Conservation (phyloP, 2,113 vertebrate genomes). For the Prolemur simus region DNA sequence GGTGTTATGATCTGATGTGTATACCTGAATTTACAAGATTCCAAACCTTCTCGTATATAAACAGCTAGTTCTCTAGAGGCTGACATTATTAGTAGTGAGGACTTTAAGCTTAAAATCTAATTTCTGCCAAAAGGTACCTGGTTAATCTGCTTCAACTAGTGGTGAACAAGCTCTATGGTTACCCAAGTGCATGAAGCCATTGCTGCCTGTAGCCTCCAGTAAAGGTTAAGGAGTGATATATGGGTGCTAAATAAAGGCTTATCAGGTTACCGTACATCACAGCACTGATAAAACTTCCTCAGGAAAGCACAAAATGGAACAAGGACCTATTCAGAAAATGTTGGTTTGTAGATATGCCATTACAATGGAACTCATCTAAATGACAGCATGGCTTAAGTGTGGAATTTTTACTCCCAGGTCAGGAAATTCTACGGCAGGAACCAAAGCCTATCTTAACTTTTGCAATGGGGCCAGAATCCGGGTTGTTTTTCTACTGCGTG, state of each 20-base stretch:
- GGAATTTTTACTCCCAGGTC: constrained; percentile 74
- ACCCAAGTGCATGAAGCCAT: constrained; percentile 54
- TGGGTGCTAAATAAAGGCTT: constrained; percentile 81
- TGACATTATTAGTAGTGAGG: constrained; percentile 39
- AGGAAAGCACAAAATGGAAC: constrained; percentile 80
- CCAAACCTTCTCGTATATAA: constrained; percentile 60
- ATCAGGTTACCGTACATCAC: constrained; percentile 77
- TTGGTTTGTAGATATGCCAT: constrained; percentile 78
- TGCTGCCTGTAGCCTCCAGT: not conserved
- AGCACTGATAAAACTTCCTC: constrained; percentile 78
- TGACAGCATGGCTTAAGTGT: constrained; percentile 80
- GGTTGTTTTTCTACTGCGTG: constrained; percentile 55
- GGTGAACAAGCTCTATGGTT: constrained; percentile 41
- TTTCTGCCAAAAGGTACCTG: constrained; percentile 42
- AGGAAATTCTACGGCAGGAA: constrained; percentile 58
- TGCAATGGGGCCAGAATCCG: constrained; percentile 15
- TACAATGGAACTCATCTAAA: constrained; percentile 76
- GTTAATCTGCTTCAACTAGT: constrained; percentile 60
- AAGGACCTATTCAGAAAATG: constrained; percentile 79
- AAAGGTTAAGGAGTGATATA: constrained; percentile 76
- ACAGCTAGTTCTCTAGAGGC: constrained; percentile 53
- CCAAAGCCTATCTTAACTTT: constrained; percentile 54
- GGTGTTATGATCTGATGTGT: not conserved
- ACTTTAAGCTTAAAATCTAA: constrained; percentile 51
- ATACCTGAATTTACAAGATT: constrained; percentile 33